Evolutionary conservation across 1,140 invertebrate genomes (phyloP), one percentile per base, ranked within the genome.

Genomic region (Zophobas atratus): DNA sequence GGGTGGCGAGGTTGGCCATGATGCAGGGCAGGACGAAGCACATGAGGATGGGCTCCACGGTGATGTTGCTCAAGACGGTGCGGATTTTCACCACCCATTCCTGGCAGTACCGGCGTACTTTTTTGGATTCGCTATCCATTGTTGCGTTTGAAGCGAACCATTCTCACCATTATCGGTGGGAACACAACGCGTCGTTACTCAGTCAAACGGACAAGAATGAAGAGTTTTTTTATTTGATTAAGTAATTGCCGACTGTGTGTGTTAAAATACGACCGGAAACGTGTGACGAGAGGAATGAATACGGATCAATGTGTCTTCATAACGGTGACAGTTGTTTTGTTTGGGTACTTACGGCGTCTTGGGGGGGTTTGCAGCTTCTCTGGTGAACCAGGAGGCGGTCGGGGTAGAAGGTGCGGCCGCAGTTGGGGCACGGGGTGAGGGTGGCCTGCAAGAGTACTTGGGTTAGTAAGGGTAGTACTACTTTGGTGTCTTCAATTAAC

Each of bases 301-400:
- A 38, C 56, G 60, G 60, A 67, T 67, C 60, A 41, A 67, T 67
- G 60, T 67, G 60, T 67, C 60, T 67, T 67, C 60, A 67, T 67
- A 51, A 46, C 56, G 56, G 1, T 43, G 20, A 43, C 8, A 43
- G 60, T 20, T 20, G 4, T 67, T 60, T 53, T 6, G 51, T 5
- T 20, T 51, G 46, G 0, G 34, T 73, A 53, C 55, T 53, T 56
- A 73, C 71, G 55, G 46, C 60, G 53, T 75, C 43, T 48, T 78
- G 73, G 41, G 73, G 57, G 1, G 43, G 41, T 76, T 88, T 89
- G 77, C 93, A 94, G 67, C 89, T 91, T 77, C 88, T 88, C 83
- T 92, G 88, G 82, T 95, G 93, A 35, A 94, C 87, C n/a, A 85
- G 78, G 1, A 94, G 82, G 32, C 93, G 85, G 80, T 94, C 92